Percentiles rank a stretch among this genome's conserved stretches.
Conservation (phyloP, 2,888 invertebrate genomes). For the Palloptera scutellata region DNA sequence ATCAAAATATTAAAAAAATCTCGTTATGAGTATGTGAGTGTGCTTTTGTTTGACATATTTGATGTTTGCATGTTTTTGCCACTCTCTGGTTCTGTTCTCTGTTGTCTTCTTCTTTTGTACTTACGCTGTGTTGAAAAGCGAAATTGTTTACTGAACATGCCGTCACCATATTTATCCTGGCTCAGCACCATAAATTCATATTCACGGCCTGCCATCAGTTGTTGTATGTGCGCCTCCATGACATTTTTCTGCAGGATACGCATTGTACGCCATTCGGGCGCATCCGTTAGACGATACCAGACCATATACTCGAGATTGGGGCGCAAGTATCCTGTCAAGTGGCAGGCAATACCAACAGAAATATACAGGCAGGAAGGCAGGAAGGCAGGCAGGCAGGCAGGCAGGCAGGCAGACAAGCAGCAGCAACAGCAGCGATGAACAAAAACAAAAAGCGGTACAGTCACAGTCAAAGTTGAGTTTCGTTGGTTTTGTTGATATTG, state of each 20-base stretch:
- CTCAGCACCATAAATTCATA: conserved; percentile 93
- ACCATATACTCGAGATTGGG: conserved; percentile 83
- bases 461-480: neutral
- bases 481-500: neutral
- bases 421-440: neutral
- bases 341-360: no score
- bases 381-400: conserved; percentile 7
- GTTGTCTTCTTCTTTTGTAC: conserved; percentile 18
- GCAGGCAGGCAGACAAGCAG: conserved; percentile 18
- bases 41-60: neutral
- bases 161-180: conserved; percentile 86
- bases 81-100: neutral
- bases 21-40: neutral
- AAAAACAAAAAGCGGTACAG: neutral
- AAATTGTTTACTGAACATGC: conserved; percentile 87
- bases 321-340: conserved; percentile 71
- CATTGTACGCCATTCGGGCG: conserved; percentile 85
- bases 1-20: neutral
- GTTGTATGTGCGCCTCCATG: conserved; percentile 80
- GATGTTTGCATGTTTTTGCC: neutral
- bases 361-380: conserved; percentile 7
- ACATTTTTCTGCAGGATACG: conserved; percentile 75
- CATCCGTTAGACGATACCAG: conserved; percentile 82
- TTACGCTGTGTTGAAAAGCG: conserved; percentile 75
- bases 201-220: conserved; percentile 76